Evolutionary conservation across 2,797 vertebrate species (phyloP).

Genomic region (Tamandua tetradactyla): DNA sequence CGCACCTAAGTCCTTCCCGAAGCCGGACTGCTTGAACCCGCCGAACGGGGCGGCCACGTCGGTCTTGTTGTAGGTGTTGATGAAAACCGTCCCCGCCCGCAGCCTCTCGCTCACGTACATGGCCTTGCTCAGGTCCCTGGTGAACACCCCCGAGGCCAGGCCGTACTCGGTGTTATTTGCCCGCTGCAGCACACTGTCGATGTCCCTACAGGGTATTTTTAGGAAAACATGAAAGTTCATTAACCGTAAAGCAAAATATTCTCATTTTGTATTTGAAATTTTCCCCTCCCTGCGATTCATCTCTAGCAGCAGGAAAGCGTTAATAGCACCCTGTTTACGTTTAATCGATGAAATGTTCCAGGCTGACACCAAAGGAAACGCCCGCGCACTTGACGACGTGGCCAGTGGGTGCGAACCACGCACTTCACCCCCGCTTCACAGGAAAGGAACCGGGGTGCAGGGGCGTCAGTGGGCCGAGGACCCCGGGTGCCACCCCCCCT

Average conservation of each 20-base stretch:
- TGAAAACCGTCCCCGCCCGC: conserved; percentile 89
- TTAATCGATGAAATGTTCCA: neutral
- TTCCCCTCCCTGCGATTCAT: neutral
- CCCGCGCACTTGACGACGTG: too few species aligned
- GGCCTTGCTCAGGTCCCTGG: conserved; percentile 88
- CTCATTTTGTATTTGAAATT: neutral
- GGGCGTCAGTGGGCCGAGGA: too few species aligned
- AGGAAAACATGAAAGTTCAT: conserved; percentile 22
- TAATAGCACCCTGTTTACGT: neutral
- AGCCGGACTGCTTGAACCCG: conserved; percentile 89
- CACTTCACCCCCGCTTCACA: too few species aligned
- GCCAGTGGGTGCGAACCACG: too few species aligned
- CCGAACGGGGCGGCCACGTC: conserved; percentile 90
- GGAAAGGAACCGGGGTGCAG: too few species aligned
- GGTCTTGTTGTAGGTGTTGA: conserved; percentile 91
- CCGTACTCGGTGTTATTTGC: conserved; percentile 89
- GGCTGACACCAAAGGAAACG: neutral
- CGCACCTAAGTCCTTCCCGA: conserved; percentile 90
- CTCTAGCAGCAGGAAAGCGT: neutral
- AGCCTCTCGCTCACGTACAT: conserved; percentile 88
- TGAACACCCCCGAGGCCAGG: conserved; percentile 89
- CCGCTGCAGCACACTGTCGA: conserved; percentile 86
- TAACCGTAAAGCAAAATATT: neutral
- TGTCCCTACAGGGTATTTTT: conserved; percentile 80
- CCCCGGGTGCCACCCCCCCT: too few species aligned